Evolutionary conservation across 2,797 vertebrate species (phyloP).

Genomic region (Liasis olivaceus): DNA sequence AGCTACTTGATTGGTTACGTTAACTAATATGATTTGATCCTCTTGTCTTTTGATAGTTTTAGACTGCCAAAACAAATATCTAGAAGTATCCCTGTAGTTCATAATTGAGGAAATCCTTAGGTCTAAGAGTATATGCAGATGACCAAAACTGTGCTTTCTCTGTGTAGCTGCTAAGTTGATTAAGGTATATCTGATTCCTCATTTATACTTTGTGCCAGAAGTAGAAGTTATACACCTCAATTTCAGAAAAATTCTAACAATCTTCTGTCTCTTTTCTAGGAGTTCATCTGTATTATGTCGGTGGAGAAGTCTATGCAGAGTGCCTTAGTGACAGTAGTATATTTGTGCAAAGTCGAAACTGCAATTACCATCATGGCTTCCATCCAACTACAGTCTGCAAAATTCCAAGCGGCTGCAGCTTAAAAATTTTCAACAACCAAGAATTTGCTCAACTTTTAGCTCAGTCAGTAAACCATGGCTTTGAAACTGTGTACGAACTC

Average conservation of each 20-base stretch:
- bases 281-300: conserved; percentile 94
- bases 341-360: conserved; percentile 97
- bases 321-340: conserved; percentile 97
- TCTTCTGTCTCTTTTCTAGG: conserved; percentile 69
- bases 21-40: background rate
- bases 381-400: conserved; percentile 96
- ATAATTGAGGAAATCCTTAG: background rate
- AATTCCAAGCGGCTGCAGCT: conserved; percentile 94
- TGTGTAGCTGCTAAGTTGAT: background rate
- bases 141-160: background rate
- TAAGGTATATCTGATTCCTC: background rate
- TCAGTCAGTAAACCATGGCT: conserved; percentile 96
- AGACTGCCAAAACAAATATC: background rate
- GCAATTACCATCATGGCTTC: conserved; percentile 96
- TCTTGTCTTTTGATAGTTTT: background rate
- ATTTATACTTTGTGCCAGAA: background rate
- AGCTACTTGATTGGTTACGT: background rate
- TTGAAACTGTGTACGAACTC: conserved; percentile 96
- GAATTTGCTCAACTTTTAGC: conserved; percentile 94
- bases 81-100: background rate
- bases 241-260: background rate
- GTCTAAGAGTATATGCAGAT: background rate
- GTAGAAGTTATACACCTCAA: background rate
- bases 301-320: conserved; percentile 94
- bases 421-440: conserved; percentile 98